Evolutionary conservation across 2,888 invertebrate species (phyloP), one percentile per base, ranked within the genome.

Genomic region (Callimorpha dominula): DNA sequence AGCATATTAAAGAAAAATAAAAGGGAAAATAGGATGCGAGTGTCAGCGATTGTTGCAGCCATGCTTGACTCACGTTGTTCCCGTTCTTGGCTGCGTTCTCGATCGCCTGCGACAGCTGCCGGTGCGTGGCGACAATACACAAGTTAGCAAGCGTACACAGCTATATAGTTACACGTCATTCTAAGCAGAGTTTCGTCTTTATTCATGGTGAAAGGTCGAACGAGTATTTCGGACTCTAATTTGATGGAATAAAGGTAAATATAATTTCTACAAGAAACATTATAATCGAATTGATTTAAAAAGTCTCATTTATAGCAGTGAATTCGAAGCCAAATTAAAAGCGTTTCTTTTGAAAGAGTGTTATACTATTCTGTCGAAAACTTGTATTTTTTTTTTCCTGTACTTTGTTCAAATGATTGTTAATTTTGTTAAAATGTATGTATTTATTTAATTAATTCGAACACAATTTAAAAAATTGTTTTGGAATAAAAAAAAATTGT

Each of bases 41-140:
- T 81, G 84, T 78, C 82, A 62, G 69, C 69, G 70, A 70, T 85
- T 84, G 77, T 71, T 64, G 81, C 81, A 87, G 91, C 89, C 94
- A 94, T 94, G 95, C 94, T 86, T 86, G 89, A 95, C 95, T 95
- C 95, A 95, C 95, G 91, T 92, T 94, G 96, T 97, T 97, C 94
- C 97, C 97, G 92, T 96, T 97, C 94, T 96, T 97, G 93, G 96
- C 95, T 87, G 96, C 96, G 90, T 96, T 96, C 96, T 97, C 97
- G 96, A 97, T 97, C 96, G 97, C 97, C 97, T 97, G 95, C 86
- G 95, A 92, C 89, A 95, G 94, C 95, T 95, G 95, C 88, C 90
- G 90, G 91, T 89, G 91, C 90, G 90, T 89, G 87, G 91, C 94
- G 91, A 94, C 93, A 94, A 93, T 89, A 94, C 93, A 93, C 89